phyloP scores from a whole-genome alignment of 2,113 vertebrate genomes.

The Oreotragus oreotragus region DNA sequence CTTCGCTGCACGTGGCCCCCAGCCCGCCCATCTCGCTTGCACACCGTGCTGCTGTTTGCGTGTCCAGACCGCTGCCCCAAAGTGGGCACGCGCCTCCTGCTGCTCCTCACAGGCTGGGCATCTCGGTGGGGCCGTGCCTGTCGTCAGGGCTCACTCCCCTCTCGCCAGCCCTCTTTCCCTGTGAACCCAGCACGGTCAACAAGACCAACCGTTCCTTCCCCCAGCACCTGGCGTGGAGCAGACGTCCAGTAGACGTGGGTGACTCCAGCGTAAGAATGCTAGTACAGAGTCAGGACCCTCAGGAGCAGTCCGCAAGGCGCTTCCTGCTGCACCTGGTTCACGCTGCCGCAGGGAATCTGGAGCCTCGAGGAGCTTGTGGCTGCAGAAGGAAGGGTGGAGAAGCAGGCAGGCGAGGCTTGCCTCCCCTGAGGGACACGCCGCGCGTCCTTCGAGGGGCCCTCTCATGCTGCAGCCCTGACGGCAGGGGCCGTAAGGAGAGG shows the following conservation, averaged over 20 bases:
- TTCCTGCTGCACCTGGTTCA: not conserved
- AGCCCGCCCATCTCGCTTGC: rapidly evolving
- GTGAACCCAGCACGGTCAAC: not conserved
- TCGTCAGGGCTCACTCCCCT: not conserved
- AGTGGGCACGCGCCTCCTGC: not conserved
- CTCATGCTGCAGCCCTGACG: not conserved
- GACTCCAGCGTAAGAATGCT: not conserved
- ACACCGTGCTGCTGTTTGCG: rapidly evolving
- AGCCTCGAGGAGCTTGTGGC: not conserved
- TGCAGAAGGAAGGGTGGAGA: not conserved
- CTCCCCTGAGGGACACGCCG: not conserved
- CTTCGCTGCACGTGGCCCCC: rapidly evolving
- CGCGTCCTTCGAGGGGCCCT: not conserved
- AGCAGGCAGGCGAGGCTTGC: not conserved
- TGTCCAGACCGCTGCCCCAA: rapidly evolving
- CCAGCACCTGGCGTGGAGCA: not conserved
- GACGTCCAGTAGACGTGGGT: rapidly evolving
- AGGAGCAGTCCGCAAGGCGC: no score
- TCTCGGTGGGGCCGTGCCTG: not conserved
- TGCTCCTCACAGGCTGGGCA: not conserved
- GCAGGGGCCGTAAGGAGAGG: not conserved
- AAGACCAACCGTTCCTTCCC: not conserved
- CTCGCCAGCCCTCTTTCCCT: not conserved
- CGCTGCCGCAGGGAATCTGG: not conserved
- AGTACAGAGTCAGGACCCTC: not conserved